Evolutionary conservation across 1,140 invertebrate species (phyloP), one percentile per base, ranked within the genome.

Genomic region (Octopus bimaculoides): DNA sequence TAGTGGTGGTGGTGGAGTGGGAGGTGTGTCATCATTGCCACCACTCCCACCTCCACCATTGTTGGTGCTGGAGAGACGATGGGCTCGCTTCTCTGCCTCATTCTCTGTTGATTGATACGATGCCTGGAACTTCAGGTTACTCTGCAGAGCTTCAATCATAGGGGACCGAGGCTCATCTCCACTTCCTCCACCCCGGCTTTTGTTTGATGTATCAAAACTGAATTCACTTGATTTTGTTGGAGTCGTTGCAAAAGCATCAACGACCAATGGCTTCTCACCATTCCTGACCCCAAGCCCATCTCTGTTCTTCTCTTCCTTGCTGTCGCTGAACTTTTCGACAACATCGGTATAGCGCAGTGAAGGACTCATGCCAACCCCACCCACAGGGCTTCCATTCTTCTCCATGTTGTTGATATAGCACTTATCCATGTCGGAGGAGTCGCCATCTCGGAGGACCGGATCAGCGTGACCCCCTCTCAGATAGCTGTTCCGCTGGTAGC

Each of bases 21-120:
- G 55, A 81, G 79, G 8, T 82, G 81, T 20, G 26, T 41, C 26
- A 41, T 41, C 26, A 41, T 41, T 41, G 26, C 26, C 26, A 52
- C 41, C 4, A 77, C 82, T 52, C 79, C 61, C 41, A 80, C 77
- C 12, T 83, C 55, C 26, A 41, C 26, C 26, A 41, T 41, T 41
- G 54, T 69, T 77, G 26, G 77, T 80, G 74, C 78, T 78, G 9
- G 82, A 83, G 61, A 85, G 81, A 61, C 83, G 81, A 26, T 80
- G 79, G 2, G 81, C 79, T 81, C 84, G 81, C 26, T 84, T 82
- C 20, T 82, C 81, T 56, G 84, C 84, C 55, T 85, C 84, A 17
- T 66, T 75, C 73, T 85, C 84, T 52, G 66, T 84, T 52, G 77
- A 74, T 41, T 81, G 80, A 55, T 83, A 85, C n/a, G 83, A 80